Evolutionary conservation across 30 jellyfish, hydroid and myxozoan species (phyloP).

Genomic region (Sanderia malayensis): DNA sequence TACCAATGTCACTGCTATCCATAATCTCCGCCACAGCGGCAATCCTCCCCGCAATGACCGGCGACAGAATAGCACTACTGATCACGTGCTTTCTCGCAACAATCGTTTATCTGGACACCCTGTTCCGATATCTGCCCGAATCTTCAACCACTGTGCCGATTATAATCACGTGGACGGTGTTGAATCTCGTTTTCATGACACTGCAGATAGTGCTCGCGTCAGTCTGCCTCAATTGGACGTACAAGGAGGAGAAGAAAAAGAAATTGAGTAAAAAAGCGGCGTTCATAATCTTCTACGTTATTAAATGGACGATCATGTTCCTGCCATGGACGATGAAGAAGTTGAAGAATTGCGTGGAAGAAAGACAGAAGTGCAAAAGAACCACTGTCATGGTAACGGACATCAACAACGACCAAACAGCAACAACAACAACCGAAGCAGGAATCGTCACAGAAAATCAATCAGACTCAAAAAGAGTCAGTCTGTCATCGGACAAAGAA

Average conservation of each 20-base stretch:
- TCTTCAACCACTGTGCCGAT: constrained; percentile 29
- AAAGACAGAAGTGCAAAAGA: constrained; percentile 1
- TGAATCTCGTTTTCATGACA: constrained; percentile 16
- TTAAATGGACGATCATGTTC: not conserved
- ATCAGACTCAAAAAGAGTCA: not conserved
- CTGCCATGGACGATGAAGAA: not conserved
- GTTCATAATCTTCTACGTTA: constrained; percentile 5
- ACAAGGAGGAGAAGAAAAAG: constrained; percentile 19
- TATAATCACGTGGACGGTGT: constrained; percentile 4
- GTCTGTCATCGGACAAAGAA: not conserved
- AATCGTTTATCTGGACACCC: constrained; percentile 39
- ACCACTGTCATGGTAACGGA: not conserved
- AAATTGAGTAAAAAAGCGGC: constrained; percentile 31
- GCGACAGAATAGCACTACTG: constrained; percentile 52
- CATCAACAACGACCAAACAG: not conserved
- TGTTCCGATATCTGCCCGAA: constrained; percentile 41
- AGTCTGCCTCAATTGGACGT: constrained; percentile 58
- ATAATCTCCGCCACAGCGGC: constrained; percentile 27
- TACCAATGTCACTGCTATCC: constrained; percentile 32
- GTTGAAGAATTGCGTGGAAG: not conserved
- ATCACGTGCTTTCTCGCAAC: constrained; percentile 39
- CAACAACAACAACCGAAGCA: not conserved
- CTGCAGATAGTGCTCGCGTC: constrained; percentile 37
- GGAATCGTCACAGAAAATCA: not conserved
- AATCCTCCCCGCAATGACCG: constrained; percentile 49